Percentiles rank a stretch among this genome's conserved stretches.
Conservation (phyloP, 2,888 invertebrate genomes). For the Polietes domitor region DNA sequence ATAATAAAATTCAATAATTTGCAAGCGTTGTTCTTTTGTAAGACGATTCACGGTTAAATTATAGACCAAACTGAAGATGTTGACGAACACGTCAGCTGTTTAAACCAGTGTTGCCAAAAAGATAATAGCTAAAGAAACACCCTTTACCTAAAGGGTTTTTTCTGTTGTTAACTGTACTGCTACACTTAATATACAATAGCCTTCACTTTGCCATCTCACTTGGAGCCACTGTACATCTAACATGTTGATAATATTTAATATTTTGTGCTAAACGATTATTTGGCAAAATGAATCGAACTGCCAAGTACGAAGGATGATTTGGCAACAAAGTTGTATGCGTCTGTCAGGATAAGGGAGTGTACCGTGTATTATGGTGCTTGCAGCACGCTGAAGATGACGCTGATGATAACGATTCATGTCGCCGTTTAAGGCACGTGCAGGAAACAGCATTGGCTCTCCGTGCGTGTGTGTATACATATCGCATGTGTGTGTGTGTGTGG, state of each 20-base stretch:
- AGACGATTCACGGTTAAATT: no score
- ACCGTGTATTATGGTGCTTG: slow-evolving; percentile 4
- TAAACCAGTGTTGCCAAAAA: no score
- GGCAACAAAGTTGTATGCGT: slow-evolving; percentile 12
- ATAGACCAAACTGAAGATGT: no score
- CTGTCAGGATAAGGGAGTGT: slow-evolving; percentile 34
- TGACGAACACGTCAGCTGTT: no score
- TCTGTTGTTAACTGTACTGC: no score
- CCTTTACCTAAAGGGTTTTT: no score
- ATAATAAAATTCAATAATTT: no score
- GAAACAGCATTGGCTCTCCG: background rate
- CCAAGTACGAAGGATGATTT: background rate
- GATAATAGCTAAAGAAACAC: no score
- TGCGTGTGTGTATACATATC: slow-evolving; percentile 14
- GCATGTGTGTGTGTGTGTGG: slow-evolving; percentile 19
- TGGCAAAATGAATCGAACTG: slow-evolving; percentile 15
- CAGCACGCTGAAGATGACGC: slow-evolving; percentile 2
- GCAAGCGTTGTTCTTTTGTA: no score
- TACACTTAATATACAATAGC: no score
- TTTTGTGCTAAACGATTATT: slow-evolving; percentile 29
- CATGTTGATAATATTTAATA: slow-evolving; percentile 51
- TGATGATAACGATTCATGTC: slow-evolving; percentile 56
- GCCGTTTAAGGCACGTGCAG: slow-evolving; percentile 62
- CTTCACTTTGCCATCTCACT: background rate
- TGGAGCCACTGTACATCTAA: background rate